Evolutionary conservation across 2,113 vertebrate genomes (phyloP), one percentile per base, ranked within the genome.

Genomic region (Erpornis zantholeuca): DNA sequence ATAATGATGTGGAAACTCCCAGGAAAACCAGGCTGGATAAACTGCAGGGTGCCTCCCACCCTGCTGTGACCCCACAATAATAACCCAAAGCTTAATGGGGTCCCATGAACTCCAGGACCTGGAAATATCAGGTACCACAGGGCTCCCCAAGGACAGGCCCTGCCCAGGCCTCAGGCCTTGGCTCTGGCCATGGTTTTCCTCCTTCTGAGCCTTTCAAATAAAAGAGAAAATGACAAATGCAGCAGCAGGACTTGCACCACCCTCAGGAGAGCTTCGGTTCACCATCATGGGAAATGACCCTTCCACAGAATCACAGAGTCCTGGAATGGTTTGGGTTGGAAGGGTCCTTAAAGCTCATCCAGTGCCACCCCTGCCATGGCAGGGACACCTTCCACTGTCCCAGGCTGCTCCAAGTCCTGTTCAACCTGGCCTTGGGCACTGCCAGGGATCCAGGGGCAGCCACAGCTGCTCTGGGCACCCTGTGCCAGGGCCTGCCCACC

Each of bases 271-370:
- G 12, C 28, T 50, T 12, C 36, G 31, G 18, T 42, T 78, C 47
- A 64, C 17, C 49, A 64, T 33, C 50, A 25, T 19, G 61, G 45
- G 49, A 44, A 56, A 56, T 78, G 6, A 27, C 52, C 27, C 35
- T 73, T 60, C n/a, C 36, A 42, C 0, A 40, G 28, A 81, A 40
- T 28, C 42, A 29, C 0, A 0, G 36, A 86, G 65, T 56, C 19
- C 33, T 24, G 47, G 59, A 0, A 15, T 53, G 20, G 20, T 24
- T 57, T 85, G 61, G 25, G 25, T 4, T 2, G 36, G 31, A 18
- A 27, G 21, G 29, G 44, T 33, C 21, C 11, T 11, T 10, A 18
- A 42, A 76, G 0, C 7, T 0, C 60, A 35, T 0, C 24, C 1
- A 0, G 0, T 54, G 0, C 60, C 35, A 16, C 29, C 35, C 20